Conservation (phyloP, 2,888 invertebrate species). For the Cordilura impudica region DNA sequence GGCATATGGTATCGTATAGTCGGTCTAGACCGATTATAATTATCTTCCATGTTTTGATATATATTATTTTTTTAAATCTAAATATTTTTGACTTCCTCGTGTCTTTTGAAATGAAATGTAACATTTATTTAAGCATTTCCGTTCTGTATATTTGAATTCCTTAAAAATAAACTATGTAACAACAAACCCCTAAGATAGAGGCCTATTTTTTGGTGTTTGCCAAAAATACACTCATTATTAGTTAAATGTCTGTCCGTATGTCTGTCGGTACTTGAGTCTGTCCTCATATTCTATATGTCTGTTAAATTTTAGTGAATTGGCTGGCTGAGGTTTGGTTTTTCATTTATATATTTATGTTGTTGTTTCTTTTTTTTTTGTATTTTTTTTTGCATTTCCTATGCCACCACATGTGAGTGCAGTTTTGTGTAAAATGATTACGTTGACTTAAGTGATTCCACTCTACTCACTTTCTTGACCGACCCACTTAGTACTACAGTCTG, state of each 20-base stretch:
- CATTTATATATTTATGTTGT: too few relatives aligned
- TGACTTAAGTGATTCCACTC: neutral
- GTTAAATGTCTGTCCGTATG: conserved; percentile 16
- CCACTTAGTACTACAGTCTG: neutral
- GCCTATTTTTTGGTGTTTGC: conserved; percentile 45
- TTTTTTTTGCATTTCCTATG: neutral
- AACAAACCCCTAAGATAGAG: conserved; percentile 2
- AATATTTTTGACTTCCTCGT: neutral
- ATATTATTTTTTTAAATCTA: neutral
- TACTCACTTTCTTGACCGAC: neutral
- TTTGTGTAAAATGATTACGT: conserved; percentile 27
- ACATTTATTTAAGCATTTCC: conserved; percentile 54
- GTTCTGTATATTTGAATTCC: conserved; percentile 32
- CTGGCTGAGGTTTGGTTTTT: conserved; percentile 9
- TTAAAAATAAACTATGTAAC: neutral
- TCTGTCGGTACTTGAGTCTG: neutral
- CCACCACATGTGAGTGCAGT: conserved; percentile 36
- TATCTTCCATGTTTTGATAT: too few relatives aligned
- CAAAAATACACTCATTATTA: conserved; percentile 47
- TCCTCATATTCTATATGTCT: too few relatives aligned
- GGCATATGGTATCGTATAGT: too few relatives aligned
- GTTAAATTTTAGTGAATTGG: neutral
- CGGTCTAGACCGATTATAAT: too few relatives aligned
- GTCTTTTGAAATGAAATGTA: conserved; percentile 38
- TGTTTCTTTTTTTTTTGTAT: neutral